Percentiles rank a stretch among this genome's conserved stretches.
phyloP scores from a whole-genome alignment of 2,888 invertebrate genomes.

The Lagria hirta region DNA sequence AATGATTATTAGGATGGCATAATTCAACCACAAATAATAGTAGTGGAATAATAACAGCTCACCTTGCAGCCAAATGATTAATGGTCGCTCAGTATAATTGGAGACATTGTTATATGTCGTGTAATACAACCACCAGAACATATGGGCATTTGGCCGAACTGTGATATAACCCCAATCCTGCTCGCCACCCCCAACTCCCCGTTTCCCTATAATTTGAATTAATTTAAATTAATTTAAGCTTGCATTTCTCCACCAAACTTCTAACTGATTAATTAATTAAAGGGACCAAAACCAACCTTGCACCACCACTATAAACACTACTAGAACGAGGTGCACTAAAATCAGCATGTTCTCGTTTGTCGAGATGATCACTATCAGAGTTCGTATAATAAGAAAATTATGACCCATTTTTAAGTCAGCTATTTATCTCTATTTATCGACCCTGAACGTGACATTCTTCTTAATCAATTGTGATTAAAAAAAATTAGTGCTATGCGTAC shows the following conservation, averaged over 20 bases:
- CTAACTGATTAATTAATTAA: no score
- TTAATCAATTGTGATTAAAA: no score
- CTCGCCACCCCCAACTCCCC: slow-evolving; percentile 61
- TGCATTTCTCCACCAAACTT: no score
- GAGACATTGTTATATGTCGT: slow-evolving; percentile 60
- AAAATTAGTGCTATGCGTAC: no score
- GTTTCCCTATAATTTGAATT: slow-evolving; percentile 36
- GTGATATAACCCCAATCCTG: slow-evolving; percentile 76
- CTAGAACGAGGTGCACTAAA: neutral
- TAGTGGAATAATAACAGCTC: slow-evolving; percentile 3
- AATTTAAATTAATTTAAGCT: no score
- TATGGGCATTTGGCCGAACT: slow-evolving; percentile 72
- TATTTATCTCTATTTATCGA: slow-evolving; percentile 14
- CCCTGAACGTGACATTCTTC: slow-evolving; percentile 13
- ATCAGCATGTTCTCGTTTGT: no score
- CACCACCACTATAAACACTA: slow-evolving; percentile 5
- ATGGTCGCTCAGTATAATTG: slow-evolving; percentile 64
- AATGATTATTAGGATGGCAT: no score
- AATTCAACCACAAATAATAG: slow-evolving; percentile 43
- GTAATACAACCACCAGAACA: slow-evolving; percentile 83
- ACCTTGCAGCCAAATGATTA: slow-evolving; percentile 81
- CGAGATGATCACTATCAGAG: slow-evolving; percentile 4
- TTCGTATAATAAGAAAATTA: slow-evolving; percentile 7
- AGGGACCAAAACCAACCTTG: no score
- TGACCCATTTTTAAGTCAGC: slow-evolving; percentile 15